phyloP scores from a whole-genome alignment of 2,113 vertebrate species.

The Corythoichthys intestinalis region DNA sequence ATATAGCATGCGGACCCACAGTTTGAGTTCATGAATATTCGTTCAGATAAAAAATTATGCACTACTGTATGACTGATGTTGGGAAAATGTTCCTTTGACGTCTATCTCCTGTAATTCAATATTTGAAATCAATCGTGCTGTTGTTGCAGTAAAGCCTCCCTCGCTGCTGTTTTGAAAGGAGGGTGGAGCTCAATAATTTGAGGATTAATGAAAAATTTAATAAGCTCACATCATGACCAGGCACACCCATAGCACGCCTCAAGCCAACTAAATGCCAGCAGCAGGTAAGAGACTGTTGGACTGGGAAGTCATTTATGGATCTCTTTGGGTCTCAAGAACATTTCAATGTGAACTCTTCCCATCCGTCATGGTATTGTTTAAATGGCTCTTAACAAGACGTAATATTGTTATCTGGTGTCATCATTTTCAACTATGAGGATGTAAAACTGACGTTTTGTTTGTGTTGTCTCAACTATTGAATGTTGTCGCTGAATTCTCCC shows the following conservation, averaged over 20 bases:
- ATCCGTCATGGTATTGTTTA: slow-evolving; percentile 18
- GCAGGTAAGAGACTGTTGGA: slow-evolving; percentile 32
- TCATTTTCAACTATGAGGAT: no score
- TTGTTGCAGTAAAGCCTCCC: background rate
- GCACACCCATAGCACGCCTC: slow-evolving; percentile 56
- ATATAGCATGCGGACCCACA: background rate
- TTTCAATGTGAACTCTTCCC: slow-evolving; percentile 38
- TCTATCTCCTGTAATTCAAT: background rate
- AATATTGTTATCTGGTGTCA: background rate
- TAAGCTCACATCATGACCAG: slow-evolving; percentile 48
- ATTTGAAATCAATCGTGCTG: background rate
- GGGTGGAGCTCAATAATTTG: slow-evolving; percentile 13
- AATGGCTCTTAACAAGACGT: background rate
- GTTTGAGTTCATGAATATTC: background rate
- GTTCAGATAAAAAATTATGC: background rate
- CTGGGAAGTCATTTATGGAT: slow-evolving; percentile 25
- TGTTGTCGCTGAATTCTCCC: no score
- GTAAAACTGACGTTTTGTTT: no score
- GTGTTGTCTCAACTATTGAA: no score
- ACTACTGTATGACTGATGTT: background rate
- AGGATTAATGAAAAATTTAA: slow-evolving; percentile 66
- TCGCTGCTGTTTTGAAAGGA: background rate
- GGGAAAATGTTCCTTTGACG: background rate
- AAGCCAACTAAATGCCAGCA: slow-evolving; percentile 59
- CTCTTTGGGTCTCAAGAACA: slow-evolving; percentile 30